Evolutionary conservation across 2,797 vertebrate genomes (phyloP).

Genomic region (Xenops minutus): DNA sequence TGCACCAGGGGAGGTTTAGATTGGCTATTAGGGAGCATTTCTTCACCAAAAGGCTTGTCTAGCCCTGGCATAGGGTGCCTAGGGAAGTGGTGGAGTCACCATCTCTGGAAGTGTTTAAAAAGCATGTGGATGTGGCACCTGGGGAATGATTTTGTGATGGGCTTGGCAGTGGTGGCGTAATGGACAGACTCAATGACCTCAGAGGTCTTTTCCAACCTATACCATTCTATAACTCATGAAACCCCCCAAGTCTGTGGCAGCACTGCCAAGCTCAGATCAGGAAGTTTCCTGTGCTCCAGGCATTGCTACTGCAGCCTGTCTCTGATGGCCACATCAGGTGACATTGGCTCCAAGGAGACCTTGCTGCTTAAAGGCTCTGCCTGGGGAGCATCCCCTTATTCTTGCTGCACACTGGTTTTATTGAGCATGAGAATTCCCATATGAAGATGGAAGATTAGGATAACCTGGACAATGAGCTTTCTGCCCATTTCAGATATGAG

Average conservation of each 20-base stretch:
- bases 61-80: neutral
- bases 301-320: neutral
- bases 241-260: neutral
- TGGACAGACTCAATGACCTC: neutral
- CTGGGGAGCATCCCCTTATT: neutral
- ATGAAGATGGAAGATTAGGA: neutral
- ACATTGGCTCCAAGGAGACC: fast-evolving
- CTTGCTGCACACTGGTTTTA: neutral
- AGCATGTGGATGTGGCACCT: neutral
- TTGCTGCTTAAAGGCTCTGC: neutral
- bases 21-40: neutral
- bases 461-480: neutral
- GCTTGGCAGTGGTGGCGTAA: neutral
- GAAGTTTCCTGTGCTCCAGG: neutral
- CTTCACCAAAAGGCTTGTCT: neutral
- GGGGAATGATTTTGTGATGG: too few species aligned
- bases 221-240: neutral
- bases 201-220: neutral
- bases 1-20: neutral
- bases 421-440: neutral
- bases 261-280: neutral
- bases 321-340: neutral
- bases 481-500: neutral
- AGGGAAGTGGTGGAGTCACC: neutral
- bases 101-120: neutral